Percentiles rank a stretch among this genome's conserved stretches.
phyloP scores from a whole-genome alignment of 35 echinoderm and acorn worm species.

The Acanthaster planci region DNA sequence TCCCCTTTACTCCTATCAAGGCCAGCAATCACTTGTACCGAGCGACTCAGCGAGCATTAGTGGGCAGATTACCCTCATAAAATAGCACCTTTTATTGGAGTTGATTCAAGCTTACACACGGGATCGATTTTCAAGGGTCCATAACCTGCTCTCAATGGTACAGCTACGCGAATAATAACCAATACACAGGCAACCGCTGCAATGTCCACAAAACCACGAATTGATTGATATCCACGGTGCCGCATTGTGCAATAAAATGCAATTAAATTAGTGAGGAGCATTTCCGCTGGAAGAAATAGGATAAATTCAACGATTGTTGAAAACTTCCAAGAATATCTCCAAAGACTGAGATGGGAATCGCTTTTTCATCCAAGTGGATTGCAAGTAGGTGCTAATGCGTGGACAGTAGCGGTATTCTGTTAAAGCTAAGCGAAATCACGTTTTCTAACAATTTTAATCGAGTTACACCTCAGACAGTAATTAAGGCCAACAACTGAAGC shows the following conservation, averaged over 20 bases:
- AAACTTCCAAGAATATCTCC: too few relatives aligned
- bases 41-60: slow-evolving; percentile 4
- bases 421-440: neutral
- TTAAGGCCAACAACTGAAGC: neutral
- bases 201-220: too few relatives aligned
- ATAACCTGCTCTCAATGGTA: neutral
- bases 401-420: neutral
- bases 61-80: neutral
- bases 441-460: too few relatives aligned
- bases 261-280: too few relatives aligned
- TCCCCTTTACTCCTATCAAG: neutral
- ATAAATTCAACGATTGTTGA: too few relatives aligned
- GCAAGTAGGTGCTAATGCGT: neutral
- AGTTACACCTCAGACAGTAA: neutral
- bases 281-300: too few relatives aligned
- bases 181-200: neutral
- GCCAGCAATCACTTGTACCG: neutral
- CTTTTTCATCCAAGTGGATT: neutral
- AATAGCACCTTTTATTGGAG: neutral
- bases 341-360: too few relatives aligned
- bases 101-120: neutral
- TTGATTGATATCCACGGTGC: too few relatives aligned
- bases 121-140: slow-evolving; percentile 20
- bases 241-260: too few relatives aligned
- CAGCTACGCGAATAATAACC: neutral